Conservation (phyloP, 2,113 vertebrate species). For the Mellivora capensis region DNA sequence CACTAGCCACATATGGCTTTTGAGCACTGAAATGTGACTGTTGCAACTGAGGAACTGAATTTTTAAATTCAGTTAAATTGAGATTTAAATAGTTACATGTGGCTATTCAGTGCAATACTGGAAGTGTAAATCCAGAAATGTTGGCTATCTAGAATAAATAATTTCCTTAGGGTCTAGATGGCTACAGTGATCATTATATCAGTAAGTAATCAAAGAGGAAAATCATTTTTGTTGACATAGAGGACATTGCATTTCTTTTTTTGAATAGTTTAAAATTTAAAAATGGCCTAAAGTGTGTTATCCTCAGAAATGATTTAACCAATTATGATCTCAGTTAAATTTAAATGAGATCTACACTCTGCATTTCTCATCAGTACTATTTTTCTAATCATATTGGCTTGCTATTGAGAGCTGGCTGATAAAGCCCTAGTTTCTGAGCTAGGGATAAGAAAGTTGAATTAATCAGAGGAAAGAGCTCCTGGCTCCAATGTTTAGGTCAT, state of each 20-base stretch:
- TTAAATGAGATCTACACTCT: slow-evolving; percentile 45
- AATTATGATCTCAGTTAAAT: slow-evolving; percentile 67
- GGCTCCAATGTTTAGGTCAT: not conserved
- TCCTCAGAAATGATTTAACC: slow-evolving; percentile 52
- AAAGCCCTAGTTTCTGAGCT: slow-evolving; percentile 51
- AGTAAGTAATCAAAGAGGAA: slow-evolving; percentile 22
- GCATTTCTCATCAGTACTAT: slow-evolving; percentile 41
- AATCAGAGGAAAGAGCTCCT: slow-evolving; percentile 58
- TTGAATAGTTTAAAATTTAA: slow-evolving; percentile 43
- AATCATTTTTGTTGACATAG: slow-evolving; percentile 37
- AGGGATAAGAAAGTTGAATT: slow-evolving; percentile 43
- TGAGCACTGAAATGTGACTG: not conserved
- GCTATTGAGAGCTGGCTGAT: slow-evolving; percentile 26
- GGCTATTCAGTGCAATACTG: not conserved
- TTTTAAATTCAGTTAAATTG: slow-evolving; percentile 41
- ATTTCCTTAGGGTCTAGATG: not conserved
- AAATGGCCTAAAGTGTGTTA: slow-evolving; percentile 48
- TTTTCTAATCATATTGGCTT: slow-evolving; percentile 54
- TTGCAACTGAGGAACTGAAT: not conserved
- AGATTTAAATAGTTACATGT: slow-evolving; percentile 1
- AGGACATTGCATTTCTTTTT: slow-evolving; percentile 35
- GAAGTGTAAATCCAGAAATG: not conserved
- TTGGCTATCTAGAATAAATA: not conserved
- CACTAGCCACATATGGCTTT: not conserved
- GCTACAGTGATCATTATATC: not conserved